Percentiles rank a stretch among this genome's conserved stretches.
phyloP scores from a whole-genome alignment of 2,888 invertebrate species.

The Parascotia fuliginaria region DNA sequence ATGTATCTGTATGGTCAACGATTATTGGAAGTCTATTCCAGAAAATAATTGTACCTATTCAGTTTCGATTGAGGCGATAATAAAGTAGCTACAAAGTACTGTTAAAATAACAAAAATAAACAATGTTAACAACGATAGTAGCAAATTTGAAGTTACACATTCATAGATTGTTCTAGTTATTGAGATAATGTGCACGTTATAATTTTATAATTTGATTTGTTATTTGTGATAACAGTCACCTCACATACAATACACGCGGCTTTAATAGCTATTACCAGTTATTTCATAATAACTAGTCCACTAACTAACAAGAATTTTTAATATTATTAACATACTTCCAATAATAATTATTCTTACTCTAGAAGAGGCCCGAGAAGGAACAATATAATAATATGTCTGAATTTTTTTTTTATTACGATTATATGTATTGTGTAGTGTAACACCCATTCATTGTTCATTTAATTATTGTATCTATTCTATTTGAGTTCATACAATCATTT shows the following conservation, averaged over 20 bases:
- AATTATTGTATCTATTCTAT: conserved; percentile 1
- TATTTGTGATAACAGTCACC: neutral
- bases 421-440: conserved; percentile 1
- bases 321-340: no score
- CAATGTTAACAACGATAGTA: no score
- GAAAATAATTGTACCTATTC: neutral
- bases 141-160: neutral
- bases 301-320: neutral
- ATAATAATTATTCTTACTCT: neutral
- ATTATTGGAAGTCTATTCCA: conserved; percentile 1
- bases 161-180: neutral
- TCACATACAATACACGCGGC: neutral
- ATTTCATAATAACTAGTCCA: neutral
- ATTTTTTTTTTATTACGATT: neutral
- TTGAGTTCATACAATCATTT: conserved; percentile 1
- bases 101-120: no score
- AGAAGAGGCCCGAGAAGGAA: neutral
- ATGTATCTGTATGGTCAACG: neutral
- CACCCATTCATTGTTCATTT: neutral
- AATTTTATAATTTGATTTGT: neutral
- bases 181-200: neutral
- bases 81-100: no score
- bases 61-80: neutral
- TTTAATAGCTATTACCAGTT: neutral
- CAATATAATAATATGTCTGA: neutral